These are phyloP conservation scores for Athene noctua DNA, from an alignment of 2,113 vertebrate genomes.

Conservation along the genomic window DNA sequence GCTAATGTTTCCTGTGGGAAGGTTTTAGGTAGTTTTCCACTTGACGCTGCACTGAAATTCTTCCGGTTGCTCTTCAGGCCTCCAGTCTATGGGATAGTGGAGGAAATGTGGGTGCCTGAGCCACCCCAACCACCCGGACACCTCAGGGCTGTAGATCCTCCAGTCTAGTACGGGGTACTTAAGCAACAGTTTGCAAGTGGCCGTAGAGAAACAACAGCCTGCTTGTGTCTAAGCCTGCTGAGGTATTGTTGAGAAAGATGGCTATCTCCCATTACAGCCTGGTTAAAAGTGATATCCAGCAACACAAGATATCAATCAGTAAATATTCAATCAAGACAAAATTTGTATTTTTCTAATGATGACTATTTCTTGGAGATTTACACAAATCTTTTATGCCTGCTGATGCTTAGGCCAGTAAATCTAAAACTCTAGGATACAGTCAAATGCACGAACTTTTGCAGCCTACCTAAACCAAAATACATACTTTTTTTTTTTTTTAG, in stretches of 20 bases:
- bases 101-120: background rate
- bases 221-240: background rate
- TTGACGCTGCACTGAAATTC: background rate
- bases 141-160: background rate
- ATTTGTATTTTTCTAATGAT: background rate
- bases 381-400: background rate
- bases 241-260: background rate
- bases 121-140: background rate
- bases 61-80: background rate
- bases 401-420: background rate
- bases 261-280: background rate
- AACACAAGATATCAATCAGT: background rate
- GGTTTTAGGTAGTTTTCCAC: background rate
- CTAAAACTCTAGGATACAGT: background rate
- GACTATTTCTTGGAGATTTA: background rate
- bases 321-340: background rate
- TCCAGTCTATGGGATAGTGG: background rate
- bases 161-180: fast-evolving
- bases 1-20: background rate
- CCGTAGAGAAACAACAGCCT: background rate
- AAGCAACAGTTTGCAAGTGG: background rate
- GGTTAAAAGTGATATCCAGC: background rate
- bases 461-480: background rate
- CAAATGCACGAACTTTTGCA: background rate
- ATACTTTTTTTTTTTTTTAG: background rate